Evolutionary conservation across 2,797 vertebrate genomes (phyloP).

Genomic region (Crax fasciolata): DNA sequence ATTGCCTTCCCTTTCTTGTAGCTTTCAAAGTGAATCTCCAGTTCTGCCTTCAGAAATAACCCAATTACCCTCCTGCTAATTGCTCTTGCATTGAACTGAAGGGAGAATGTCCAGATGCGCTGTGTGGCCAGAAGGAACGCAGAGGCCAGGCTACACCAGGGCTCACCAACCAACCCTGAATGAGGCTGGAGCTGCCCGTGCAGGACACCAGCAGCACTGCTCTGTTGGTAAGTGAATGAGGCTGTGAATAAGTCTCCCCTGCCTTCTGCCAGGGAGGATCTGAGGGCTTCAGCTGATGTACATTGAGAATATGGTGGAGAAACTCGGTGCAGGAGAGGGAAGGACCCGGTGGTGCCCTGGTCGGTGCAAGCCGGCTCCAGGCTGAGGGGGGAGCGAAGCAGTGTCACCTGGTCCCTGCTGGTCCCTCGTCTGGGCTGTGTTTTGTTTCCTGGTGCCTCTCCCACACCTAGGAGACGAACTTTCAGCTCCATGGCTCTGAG

Average conservation of each 20-base stretch:
- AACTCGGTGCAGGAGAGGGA: not conserved
- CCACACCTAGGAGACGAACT: not conserved
- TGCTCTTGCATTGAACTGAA: not conserved
- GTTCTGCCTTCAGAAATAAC: conserved; percentile 18
- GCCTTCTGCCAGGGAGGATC: not conserved
- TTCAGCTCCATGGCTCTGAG: not conserved
- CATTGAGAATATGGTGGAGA: not conserved
- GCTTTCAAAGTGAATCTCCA: not conserved
- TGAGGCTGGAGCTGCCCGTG: not conserved
- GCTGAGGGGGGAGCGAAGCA: not conserved
- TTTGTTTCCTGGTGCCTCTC: not conserved
- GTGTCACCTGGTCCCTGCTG: not conserved
- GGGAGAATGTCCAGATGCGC: not conserved
- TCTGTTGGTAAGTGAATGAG: not conserved
- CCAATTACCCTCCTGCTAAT: conserved; percentile 10
- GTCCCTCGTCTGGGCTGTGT: not conserved
- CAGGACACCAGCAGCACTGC: not conserved
- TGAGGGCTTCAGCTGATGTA: rapidly evolving
- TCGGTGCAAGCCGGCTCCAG: rapidly evolving
- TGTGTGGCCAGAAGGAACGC: not conserved
- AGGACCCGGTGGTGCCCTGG: not conserved
- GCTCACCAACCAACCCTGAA: not conserved
- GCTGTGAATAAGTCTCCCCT: rapidly evolving
- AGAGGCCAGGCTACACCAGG: not conserved
- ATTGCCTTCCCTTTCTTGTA: not conserved